Evolutionary conservation across 2,113 vertebrate genomes (phyloP).

Genomic region (Trochalopteron elliotii): DNA sequence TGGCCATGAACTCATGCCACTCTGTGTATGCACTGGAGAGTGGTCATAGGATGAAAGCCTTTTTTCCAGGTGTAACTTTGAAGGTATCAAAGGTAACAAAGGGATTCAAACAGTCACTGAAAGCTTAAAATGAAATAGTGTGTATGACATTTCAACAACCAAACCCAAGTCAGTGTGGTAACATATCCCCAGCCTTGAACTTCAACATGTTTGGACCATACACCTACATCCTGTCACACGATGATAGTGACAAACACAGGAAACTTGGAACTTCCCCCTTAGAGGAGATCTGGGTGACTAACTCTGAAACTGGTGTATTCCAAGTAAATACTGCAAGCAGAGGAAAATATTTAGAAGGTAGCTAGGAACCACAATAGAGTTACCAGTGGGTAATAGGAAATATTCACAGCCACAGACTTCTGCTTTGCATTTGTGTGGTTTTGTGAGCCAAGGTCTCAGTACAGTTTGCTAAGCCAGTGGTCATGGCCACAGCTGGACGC

Average conservation of each 20-base stretch:
- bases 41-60: not conserved
- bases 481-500: not conserved
- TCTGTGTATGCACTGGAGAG: not conserved
- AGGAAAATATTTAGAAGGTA: slow-evolving; percentile 20
- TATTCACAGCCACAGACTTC: not conserved
- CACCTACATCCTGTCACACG: not conserved
- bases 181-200: not conserved
- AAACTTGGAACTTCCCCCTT: not conserved
- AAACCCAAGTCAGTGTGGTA: not conserved
- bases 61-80: not conserved
- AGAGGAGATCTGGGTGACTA: not conserved
- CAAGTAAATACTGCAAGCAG: not conserved
- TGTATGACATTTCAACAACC: not conserved
- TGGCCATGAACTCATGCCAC: not conserved
- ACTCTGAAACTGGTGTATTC: not conserved
- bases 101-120: not conserved
- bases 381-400: not conserved
- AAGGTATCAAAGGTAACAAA: not conserved
- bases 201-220: not conserved
- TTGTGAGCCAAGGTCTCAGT: not conserved
- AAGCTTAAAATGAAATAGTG: not conserved
- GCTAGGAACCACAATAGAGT: not conserved
- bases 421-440: not conserved
- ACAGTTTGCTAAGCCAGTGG: not conserved
- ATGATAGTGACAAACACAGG: not conserved